Conservation (phyloP, 1,140 invertebrate genomes). For the Cherax quadricarinatus region DNA sequence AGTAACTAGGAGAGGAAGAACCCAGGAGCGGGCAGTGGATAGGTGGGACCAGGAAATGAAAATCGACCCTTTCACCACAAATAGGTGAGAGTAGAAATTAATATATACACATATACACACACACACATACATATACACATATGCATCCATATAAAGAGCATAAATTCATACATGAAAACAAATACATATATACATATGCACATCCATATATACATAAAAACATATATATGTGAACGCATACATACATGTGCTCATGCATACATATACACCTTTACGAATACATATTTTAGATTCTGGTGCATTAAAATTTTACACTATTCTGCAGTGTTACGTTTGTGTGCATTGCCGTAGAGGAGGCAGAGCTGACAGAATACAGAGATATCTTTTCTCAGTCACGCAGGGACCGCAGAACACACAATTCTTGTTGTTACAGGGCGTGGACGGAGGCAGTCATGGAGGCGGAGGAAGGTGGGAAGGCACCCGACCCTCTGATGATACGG, state of each 20-base stretch:
- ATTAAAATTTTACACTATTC: background rate
- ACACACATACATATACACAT: background rate
- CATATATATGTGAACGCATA: constrained; percentile 21
- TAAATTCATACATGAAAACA: too few relatives aligned
- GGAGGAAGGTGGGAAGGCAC: constrained; percentile 30
- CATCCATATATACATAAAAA: constrained; percentile 1
- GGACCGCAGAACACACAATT: background rate
- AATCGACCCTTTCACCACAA: too few relatives aligned
- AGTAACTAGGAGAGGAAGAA: too few relatives aligned
- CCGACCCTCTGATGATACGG: constrained; percentile 29
- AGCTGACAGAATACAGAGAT: background rate
- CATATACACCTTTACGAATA: background rate
- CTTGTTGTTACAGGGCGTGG: background rate
- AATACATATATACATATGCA: background rate
- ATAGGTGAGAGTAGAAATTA: background rate
- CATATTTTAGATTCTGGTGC: too few relatives aligned
- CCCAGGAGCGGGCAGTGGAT: too few relatives aligned
- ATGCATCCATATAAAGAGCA: background rate
- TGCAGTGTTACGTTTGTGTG: background rate
- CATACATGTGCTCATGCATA: background rate
- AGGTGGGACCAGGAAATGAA: too few relatives aligned
- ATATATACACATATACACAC: too few relatives aligned
- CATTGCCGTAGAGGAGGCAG: background rate
- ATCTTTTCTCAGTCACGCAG: background rate
- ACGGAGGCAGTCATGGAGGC: background rate